A percentile compares a stretch with the other conserved stretches of the same genome.
phyloP scores from a whole-genome alignment of 2,797 vertebrate genomes.

The Alosa sapidissima region DNA sequence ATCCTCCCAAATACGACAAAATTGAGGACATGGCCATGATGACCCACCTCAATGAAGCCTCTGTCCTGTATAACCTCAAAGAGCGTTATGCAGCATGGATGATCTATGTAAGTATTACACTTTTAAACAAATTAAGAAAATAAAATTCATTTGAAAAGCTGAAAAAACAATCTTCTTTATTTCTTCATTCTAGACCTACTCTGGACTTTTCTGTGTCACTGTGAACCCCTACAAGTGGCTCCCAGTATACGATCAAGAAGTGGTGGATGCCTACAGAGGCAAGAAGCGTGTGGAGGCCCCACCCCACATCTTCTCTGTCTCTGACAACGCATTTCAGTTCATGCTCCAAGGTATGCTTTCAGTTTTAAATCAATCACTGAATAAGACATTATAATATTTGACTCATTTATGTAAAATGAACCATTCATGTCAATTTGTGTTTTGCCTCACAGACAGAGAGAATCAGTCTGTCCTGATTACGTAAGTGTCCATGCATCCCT shows the following conservation, averaged over 20 bases:
- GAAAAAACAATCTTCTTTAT: not conserved
- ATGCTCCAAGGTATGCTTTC: slow-evolving; percentile 47
- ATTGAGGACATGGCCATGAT: slow-evolving; percentile 78
- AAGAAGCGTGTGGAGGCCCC: slow-evolving; percentile 77
- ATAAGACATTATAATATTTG: not conserved
- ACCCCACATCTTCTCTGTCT: slow-evolving; percentile 81
- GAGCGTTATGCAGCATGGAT: slow-evolving; percentile 83
- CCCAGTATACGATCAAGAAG: slow-evolving; percentile 71
- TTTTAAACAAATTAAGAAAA: not conserved
- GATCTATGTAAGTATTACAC: slow-evolving; percentile 75
- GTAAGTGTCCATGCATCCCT: slow-evolving; percentile 59
- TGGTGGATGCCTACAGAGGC: slow-evolving; percentile 69
- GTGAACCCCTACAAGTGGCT: slow-evolving; percentile 68
- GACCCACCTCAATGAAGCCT: slow-evolving; percentile 76
- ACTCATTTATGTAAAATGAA: not conserved
- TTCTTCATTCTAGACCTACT: not conserved
- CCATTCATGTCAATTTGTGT: not conserved
- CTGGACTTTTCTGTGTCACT: slow-evolving; percentile 14
- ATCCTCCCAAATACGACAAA: slow-evolving; percentile 76
- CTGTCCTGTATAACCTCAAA: slow-evolving; percentile 83
- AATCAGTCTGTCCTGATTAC: slow-evolving; percentile 79
- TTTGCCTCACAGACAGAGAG: slow-evolving; percentile 66
- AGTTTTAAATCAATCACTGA: not conserved
- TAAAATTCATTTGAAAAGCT: not conserved
- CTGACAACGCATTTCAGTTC: slow-evolving; percentile 74